A percentile compares a stretch with the other conserved stretches of the same genome.
Conservation (phyloP, 1,140 invertebrate genomes). For the Pseudomyrmex sp. region DNA sequence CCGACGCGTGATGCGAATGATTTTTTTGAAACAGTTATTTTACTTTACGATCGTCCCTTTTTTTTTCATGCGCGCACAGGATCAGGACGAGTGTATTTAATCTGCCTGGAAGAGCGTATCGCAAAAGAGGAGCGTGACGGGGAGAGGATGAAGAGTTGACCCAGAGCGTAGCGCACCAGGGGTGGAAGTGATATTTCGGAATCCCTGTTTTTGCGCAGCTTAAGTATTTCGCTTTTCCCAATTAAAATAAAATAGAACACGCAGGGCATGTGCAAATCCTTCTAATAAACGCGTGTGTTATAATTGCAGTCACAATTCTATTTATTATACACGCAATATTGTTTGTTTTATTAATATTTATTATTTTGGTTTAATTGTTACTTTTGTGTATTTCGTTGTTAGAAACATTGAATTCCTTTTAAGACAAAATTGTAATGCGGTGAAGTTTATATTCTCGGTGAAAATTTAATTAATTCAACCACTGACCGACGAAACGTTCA, state of each 20-base stretch:
- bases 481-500: too few species aligned
- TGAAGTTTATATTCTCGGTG: too few species aligned
- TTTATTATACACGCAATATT: too few species aligned
- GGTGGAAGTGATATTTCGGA: slow-evolving; percentile 37
- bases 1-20: slow-evolving; percentile 44
- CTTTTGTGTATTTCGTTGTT: too few species aligned
- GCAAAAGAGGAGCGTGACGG: slow-evolving; percentile 23
- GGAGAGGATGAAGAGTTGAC: slow-evolving; percentile 48
- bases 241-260: background rate
- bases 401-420: too few species aligned
- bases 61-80: slow-evolving; percentile 53
- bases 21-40: slow-evolving; percentile 64
- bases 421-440: too few species aligned
- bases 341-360: too few species aligned
- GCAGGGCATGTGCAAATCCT: background rate
- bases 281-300: background rate
- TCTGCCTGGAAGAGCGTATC: slow-evolving; percentile 57
- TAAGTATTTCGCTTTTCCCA: slow-evolving; percentile 8
- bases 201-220: slow-evolving; percentile 25
- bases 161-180: slow-evolving; percentile 36
- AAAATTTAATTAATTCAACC: background rate
- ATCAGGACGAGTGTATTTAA: slow-evolving; percentile 66
- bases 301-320: background rate
- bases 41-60: slow-evolving; percentile 65
- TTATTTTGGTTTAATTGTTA: too few species aligned